Conservation (phyloP, 2,888 invertebrate genomes). For the Nephrotoma appendiculata region DNA sequence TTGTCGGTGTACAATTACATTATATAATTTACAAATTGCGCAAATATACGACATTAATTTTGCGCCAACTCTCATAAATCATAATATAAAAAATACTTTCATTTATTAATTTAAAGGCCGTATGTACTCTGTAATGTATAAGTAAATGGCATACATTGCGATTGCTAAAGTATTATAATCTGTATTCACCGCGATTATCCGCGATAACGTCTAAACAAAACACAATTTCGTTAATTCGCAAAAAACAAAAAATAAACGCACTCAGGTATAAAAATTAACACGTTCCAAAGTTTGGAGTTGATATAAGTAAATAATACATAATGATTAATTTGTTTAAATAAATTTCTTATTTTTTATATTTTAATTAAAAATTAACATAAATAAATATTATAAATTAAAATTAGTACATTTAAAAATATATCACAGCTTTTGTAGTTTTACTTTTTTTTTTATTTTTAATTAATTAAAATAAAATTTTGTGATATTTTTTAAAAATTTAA, state of each 20-base stretch:
- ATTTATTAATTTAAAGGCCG: background rate
- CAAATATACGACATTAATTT: background rate
- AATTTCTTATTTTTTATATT: background rate
- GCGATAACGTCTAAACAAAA: background rate
- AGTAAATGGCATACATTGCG: no score
- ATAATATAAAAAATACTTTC: background rate
- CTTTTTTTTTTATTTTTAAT: background rate
- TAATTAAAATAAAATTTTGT: background rate
- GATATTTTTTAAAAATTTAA: background rate
- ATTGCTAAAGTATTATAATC: background rate
- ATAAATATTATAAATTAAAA: background rate
- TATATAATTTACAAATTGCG: background rate
- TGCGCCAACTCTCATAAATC: background rate
- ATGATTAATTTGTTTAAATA: background rate
- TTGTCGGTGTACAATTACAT: no score
- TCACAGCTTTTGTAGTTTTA: background rate
- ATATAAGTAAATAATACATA: background rate
- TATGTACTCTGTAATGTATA: background rate
- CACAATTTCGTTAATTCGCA: background rate
- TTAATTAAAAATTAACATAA: background rate
- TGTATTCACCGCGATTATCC: background rate
- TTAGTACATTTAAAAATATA: background rate
- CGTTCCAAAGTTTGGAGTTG: background rate
- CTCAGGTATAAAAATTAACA: background rate
- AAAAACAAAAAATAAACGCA: background rate